Evolutionary conservation across 2,888 invertebrate species (phyloP).

Genomic region (Eucriotettix oculatus): DNA sequence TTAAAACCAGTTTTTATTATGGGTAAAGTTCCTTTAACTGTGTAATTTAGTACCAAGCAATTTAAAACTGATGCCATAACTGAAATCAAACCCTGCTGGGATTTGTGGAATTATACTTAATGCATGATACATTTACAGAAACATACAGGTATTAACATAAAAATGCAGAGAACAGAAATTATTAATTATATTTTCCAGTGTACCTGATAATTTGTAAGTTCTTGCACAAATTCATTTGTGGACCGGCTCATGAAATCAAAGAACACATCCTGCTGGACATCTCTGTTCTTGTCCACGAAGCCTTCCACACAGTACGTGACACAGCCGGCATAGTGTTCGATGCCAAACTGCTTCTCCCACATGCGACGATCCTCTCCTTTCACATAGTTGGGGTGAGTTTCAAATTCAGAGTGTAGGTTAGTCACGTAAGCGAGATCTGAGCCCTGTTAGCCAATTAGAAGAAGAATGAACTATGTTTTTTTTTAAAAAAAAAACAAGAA

Average conservation of each 20-base stretch:
- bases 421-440: constrained; percentile 76
- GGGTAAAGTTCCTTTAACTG: too few species aligned
- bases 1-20: too few species aligned
- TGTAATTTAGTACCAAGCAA: too few species aligned
- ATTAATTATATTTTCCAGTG: constrained; percentile 1
- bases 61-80: too few species aligned
- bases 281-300: constrained; percentile 82
- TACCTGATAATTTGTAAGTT: constrained; percentile 52
- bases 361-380: constrained; percentile 68
- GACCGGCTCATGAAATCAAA: constrained; percentile 79
- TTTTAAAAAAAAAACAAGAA: too few species aligned
- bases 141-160: too few species aligned
- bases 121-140: too few species aligned
- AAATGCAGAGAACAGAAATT: too few species aligned
- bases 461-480: too few species aligned
- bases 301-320: constrained; percentile 71
- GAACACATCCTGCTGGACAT: constrained; percentile 83
- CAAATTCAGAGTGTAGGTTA: constrained; percentile 77
- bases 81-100: too few species aligned
- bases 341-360: constrained; percentile 83
- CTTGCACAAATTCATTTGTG: constrained; percentile 65
- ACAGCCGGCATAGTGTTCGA: constrained; percentile 75
- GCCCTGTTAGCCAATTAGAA: constrained; percentile 31
- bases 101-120: too few species aligned
- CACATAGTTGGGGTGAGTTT: constrained; percentile 64